A percentile compares a stretch with the other conserved stretches of the same genome.
phyloP scores from a whole-genome alignment of 2,888 invertebrate genomes.

The Galeruca laticollis region DNA sequence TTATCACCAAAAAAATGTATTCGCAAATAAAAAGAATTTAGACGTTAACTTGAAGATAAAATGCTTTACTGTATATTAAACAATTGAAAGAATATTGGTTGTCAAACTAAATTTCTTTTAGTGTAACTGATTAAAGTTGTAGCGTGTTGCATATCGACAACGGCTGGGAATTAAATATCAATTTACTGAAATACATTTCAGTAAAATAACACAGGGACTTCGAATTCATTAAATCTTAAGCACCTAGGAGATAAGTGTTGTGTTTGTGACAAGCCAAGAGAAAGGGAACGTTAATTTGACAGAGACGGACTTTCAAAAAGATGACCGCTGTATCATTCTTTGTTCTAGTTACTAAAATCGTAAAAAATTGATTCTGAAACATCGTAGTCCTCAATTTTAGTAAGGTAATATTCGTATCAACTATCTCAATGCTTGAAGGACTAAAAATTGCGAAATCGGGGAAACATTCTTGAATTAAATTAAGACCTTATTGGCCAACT shows the following conservation, averaged over 20 bases:
- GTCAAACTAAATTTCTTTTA: conserved; percentile 13
- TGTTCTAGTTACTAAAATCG: too few species aligned
- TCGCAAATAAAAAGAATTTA: background rate
- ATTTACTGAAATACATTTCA: conserved; percentile 61
- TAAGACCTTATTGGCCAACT: too few species aligned
- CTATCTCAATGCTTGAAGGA: too few species aligned
- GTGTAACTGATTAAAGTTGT: conserved; percentile 22
- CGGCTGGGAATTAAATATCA: conserved; percentile 60
- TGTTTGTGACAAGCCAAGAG: conserved; percentile 55
- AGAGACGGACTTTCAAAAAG: background rate
- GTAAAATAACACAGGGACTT: conserved; percentile 58
- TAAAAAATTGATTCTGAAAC: background rate
- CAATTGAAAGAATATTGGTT: background rate
- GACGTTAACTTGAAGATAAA: too few species aligned
- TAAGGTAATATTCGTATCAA: too few species aligned
- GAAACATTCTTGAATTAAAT: too few species aligned
- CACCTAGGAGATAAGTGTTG: conserved; percentile 56
- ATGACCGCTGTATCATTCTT: too few species aligned
- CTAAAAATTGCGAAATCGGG: too few species aligned
- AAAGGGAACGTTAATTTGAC: conserved; percentile 46
- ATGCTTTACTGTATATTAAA: background rate
- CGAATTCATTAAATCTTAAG: conserved; percentile 62
- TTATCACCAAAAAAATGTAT: background rate
- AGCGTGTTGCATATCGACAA: conserved; percentile 57
- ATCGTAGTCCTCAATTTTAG: too few species aligned